Percentiles rank a stretch among this genome's conserved stretches.
Evolutionary conservation across 2,888 invertebrate genomes (phyloP).

Genomic region (Cyclophora punctaria): DNA sequence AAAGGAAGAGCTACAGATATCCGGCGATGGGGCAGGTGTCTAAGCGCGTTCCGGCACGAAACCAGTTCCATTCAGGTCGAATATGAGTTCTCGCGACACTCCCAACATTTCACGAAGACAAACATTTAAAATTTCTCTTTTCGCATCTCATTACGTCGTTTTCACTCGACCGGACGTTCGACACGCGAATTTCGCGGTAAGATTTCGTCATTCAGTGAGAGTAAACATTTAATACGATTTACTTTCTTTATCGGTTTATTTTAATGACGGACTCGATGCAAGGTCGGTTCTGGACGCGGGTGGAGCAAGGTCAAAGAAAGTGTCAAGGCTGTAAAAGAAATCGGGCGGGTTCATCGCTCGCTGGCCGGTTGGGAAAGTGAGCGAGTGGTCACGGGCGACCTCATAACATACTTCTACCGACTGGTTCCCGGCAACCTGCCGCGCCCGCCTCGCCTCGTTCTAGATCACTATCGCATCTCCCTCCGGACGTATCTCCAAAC

Average conservation of each 20-base stretch:
- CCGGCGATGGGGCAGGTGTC: conserved; percentile 28
- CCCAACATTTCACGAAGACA: conserved; percentile 65
- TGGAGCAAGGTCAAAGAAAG: conserved; percentile 68
- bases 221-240: conserved; percentile 56
- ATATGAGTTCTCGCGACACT: conserved; percentile 61
- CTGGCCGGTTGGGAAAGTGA: conserved; percentile 60
- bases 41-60: conserved; percentile 43
- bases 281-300: conserved; percentile 49
- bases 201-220: conserved; percentile 63
- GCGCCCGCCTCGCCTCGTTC: conserved; percentile 25
- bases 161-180: conserved; percentile 60
- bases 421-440: conserved; percentile 48
- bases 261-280: conserved; percentile 37
- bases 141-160: conserved; percentile 70
- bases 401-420: conserved; percentile 63
- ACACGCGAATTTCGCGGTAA: conserved; percentile 55
- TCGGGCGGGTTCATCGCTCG: conserved; percentile 64
- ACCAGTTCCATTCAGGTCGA: conserved; percentile 66
- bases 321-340: conserved; percentile 73
- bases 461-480: conserved; percentile 33
- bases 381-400: conserved; percentile 51
- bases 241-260: conserved; percentile 50
- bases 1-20: conserved; percentile 30
- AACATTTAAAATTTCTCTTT: conserved; percentile 74
- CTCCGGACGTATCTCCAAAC: conserved; percentile 23